Percentiles rank a stretch among this genome's conserved stretches.
These are phyloP conservation scores for Peromyscus leucopus DNA, from an alignment of 2,113 vertebrate genomes.

Conservation along the genomic window DNA sequence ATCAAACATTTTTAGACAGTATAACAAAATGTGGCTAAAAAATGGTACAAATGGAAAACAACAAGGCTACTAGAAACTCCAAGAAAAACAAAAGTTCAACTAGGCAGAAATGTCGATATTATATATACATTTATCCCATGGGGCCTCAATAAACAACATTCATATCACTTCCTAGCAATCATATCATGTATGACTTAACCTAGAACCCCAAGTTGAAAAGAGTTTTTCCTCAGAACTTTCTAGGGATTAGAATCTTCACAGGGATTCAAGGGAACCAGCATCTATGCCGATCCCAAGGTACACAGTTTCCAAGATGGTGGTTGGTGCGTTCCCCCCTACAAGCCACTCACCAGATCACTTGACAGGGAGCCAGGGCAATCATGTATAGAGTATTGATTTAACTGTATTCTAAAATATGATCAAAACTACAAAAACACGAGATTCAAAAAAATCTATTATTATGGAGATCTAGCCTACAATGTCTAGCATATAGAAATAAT, in stretches of 20 bases:
- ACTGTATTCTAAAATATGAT: not conserved
- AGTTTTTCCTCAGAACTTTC: not conserved
- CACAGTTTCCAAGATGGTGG: not conserved
- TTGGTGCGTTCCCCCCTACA: too few relatives aligned
- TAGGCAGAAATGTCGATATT: not conserved
- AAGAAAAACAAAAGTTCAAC: not conserved
- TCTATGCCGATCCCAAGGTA: not conserved
- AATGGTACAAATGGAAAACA: not conserved
- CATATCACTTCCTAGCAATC: not conserved
- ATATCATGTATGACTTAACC: too few relatives aligned
- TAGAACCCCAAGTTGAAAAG: not conserved
- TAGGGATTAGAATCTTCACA: not conserved
- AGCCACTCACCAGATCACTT: not conserved
- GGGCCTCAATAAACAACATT: not conserved
- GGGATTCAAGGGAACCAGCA: too few relatives aligned
- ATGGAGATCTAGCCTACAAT: not conserved
- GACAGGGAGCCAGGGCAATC: not conserved
- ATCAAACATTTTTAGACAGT: not conserved
- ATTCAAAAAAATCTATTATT: not conserved
- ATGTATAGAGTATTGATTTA: not conserved
- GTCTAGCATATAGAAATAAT: not conserved
- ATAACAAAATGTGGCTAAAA: not conserved
- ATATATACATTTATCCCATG: not conserved
- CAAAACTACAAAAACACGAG: not conserved
- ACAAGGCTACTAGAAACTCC: not conserved